Conservation (phyloP, 2,888 invertebrate genomes). For the Tipula vernalis region DNA sequence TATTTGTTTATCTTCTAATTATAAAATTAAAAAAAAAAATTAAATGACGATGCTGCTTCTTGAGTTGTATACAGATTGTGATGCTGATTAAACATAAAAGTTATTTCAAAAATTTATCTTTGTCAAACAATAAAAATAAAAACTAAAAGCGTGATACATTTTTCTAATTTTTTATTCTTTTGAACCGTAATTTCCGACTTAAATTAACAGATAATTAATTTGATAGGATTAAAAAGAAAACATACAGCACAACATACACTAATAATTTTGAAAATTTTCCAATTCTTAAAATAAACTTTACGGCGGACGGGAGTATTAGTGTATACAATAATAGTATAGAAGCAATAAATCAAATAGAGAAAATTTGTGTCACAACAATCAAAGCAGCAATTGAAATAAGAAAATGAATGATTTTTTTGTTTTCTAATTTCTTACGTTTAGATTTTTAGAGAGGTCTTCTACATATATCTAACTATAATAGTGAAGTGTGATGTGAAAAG, state of each 20-base stretch:
- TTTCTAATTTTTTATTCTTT: background rate
- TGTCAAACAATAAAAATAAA: background rate
- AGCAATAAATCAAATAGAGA: background rate
- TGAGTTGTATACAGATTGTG: background rate
- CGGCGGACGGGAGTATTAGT: background rate
- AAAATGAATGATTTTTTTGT: background rate
- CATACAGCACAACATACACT: background rate
- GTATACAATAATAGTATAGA: background rate
- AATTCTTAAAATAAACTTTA: background rate
- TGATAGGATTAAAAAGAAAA: background rate
- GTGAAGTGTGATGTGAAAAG: background rate
- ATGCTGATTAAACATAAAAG: background rate
- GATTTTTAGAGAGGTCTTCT: background rate
- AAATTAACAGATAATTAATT: slow-evolving; percentile 4
- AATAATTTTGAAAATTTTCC: background rate
- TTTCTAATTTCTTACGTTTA: background rate
- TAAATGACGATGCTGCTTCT: background rate
- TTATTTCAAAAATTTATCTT: background rate
- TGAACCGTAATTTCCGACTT: background rate
- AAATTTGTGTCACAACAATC: background rate
- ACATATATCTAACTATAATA: background rate
- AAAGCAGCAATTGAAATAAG: background rate
- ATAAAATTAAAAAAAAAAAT: background rate
- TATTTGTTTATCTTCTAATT: background rate
- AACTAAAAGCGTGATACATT: background rate